phyloP scores from a whole-genome alignment of 2,888 invertebrate species.

The Flexamia atlantica region DNA sequence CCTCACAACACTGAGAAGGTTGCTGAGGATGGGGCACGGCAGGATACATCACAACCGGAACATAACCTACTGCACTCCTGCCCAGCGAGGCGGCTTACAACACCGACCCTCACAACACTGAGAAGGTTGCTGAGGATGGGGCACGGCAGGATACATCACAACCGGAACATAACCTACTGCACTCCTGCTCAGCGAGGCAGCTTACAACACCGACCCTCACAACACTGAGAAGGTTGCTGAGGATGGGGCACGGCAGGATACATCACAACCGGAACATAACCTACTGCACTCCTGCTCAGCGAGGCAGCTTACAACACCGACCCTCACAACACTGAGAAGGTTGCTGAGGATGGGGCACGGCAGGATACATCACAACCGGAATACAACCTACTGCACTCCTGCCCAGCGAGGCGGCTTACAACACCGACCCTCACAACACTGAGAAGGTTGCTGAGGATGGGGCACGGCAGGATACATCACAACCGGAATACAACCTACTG shows the following conservation, averaged over 20 bases:
- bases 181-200: background rate
- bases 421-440: slow-evolving; percentile 1
- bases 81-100: background rate
- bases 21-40: background rate
- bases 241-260: background rate
- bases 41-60: background rate
- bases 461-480: background rate
- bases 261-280: background rate
- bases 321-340: background rate
- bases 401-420: background rate
- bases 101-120: slow-evolving; percentile 7
- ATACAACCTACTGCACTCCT: background rate
- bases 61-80: slow-evolving; percentile 16
- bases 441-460: background rate
- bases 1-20: background rate
- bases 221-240: background rate
- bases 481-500: slow-evolving; percentile 16
- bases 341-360: background rate
- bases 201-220: background rate
- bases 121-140: background rate
- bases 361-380: background rate
- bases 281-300: slow-evolving; percentile 5
- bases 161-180: slow-evolving; percentile 34
- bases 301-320: background rate
- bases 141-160: background rate